Evolutionary conservation across 2,888 invertebrate genomes (phyloP), one percentile per base, ranked within the genome.

Genomic region (Lampropteryx suffumata): DNA sequence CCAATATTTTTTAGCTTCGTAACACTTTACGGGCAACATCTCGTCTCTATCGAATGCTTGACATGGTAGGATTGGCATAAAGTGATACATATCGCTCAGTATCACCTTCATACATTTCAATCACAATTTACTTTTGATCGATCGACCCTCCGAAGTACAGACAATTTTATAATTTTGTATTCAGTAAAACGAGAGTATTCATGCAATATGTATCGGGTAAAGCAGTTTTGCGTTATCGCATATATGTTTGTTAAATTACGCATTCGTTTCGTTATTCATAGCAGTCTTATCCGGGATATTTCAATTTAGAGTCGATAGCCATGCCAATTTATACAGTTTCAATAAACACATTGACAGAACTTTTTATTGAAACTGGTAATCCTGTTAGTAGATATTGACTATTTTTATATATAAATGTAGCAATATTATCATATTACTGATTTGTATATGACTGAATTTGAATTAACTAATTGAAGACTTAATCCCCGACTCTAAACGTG

Each of bases 261-360:
- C 79, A 79, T 79, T 73, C 67, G 66, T 77, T 78, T 64, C 69
- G 71, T 69, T 71, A 70, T 69, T 69, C 64, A 69, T 71, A 71
- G 61, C 78, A 79, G 79, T 78, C 79, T 79, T 76, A 70, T 77
- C 58, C 68, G 61, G 65, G 69, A 69, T 61, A 65, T 65, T 61
- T 49, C 35, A 64, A 66, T 65, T 60, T 64, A 63, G 47, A 52
- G 56, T 50, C 61, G 61, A 65, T 67, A 58, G 62, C 57, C 34
- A 55, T 59, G 59, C 54, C 60, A 65, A 62, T 66, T 66, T 59
- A 58, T 64, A 65, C 43, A 48, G 50, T 52, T 52, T 59, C 58
- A 60, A 60, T 59, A 63, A 65, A 55, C 55, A 64, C 59, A 50
- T 9, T 39, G 54, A 50, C 55, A 55, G 50, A 35, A 13, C 43